Base-by-base conservation (phyloP, 2,888 invertebrate species). In the Tetragonisca angustula region DNA sequence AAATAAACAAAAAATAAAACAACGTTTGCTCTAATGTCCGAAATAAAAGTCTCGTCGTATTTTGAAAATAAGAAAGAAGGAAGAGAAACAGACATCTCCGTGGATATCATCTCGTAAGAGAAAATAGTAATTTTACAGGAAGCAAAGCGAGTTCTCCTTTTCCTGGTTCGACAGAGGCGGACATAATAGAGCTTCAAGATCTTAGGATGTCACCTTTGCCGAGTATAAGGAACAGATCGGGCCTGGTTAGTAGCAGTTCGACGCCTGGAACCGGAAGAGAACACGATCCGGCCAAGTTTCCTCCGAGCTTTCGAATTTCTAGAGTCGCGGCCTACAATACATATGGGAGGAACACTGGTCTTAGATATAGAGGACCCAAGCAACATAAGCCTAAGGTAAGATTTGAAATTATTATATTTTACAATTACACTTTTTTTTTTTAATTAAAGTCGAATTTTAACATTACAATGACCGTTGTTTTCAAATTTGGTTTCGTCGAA, bases 181-280 rank as follows among this genome's bases (percentile, higher is more conserved):
- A 98, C 94, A 98, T 98, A 91, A 98, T 98, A 92, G 98, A 98
- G 92, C 96, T 99, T 76, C 97, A 98, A 93, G 98, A 99, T 93
- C 96, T 98, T 62, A 95, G 97, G 90, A 96, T 98, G 96, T 98
- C 98, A 90, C 98, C 98, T 32, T 96, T 98, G 95, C 97, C 97
- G 90, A 98, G 96, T 90, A 97, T 97, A 93, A 96, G 97, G 89
- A 96, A 91, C 92, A 96, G 94, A 92, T 95, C 93, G 71, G 96
- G 96, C 86, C 94, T 96, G 61, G 89, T 91, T 11, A 93, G 92
- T 64, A 90, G 90, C 32, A 88, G 91, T 2, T 94, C 93, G 9
- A 94, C 94, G 50, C 95, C 96, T 56, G 95, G 70, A 52, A 76
- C 90, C 6, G 95, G 95, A 90, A 95, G 96, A 15, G 91, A 92